Evolutionary conservation across 2,113 vertebrate species (phyloP).

Genomic region (Microtus ochrogaster): DNA sequence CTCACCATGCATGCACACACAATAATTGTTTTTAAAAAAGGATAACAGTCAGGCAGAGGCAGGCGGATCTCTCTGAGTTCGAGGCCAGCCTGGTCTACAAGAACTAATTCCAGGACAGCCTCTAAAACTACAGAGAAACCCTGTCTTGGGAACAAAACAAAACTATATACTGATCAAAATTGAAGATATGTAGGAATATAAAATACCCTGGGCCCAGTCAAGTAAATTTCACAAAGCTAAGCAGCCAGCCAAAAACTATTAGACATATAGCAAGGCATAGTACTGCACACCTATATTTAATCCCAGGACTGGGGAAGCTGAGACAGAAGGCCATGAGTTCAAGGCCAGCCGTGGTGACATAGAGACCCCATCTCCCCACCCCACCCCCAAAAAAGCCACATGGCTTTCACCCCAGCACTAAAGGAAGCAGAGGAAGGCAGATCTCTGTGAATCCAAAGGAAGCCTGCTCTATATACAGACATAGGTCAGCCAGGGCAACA

Average conservation of each 20-base stretch:
- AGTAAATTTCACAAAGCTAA: slow-evolving; percentile 22
- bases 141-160: neutral
- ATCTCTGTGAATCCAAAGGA: neutral
- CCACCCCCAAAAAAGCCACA: neutral
- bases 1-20: neutral
- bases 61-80: neutral
- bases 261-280: neutral
- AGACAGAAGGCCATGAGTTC: neutral
- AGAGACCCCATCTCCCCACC: neutral
- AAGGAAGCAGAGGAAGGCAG: neutral
- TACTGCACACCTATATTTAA: neutral
- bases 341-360: neutral
- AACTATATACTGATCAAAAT: neutral
- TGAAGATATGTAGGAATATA: neutral
- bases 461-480: neutral
- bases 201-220: neutral
- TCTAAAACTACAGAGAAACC: neutral
- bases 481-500: neutral
- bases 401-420: neutral
- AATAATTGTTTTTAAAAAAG: neutral
- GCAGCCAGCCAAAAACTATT: neutral
- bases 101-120: neutral
- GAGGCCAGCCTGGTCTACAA: neutral
- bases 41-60: no score
- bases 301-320: neutral